Conservation (phyloP, 1,140 invertebrate genomes). For the Telenomus remus region DNA sequence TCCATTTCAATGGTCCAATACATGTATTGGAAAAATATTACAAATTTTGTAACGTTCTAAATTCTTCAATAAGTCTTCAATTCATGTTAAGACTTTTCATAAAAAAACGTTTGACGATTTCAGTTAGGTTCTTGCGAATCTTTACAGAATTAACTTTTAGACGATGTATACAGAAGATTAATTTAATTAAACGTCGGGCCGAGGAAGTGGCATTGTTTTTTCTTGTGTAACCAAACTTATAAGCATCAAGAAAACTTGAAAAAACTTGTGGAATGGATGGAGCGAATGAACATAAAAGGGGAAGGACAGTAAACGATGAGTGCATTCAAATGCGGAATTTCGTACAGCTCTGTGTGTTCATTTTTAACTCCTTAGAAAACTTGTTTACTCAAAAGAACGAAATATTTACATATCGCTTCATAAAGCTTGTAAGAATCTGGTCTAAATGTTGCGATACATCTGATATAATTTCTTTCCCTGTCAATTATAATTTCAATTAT, state of each 20-base stretch:
- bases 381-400: background rate
- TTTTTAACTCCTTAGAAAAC: conserved; percentile 21
- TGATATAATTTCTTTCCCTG: too few relatives aligned
- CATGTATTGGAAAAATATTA: too few relatives aligned
- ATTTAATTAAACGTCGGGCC: conserved; percentile 39
- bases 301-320: conserved; percentile 32
- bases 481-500: too few relatives aligned
- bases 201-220: conserved; percentile 40
- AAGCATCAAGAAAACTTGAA: conserved; percentile 43
- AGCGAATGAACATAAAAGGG: conserved; percentile 27
- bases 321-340: conserved; percentile 43
- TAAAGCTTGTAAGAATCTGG: too few relatives aligned
- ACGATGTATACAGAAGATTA: conserved; percentile 21
- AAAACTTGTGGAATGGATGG: conserved; percentile 1
- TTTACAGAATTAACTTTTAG: too few relatives aligned
- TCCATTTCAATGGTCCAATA: too few relatives aligned
- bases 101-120: too few relatives aligned
- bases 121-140: too few relatives aligned
- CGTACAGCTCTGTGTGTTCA: conserved; percentile 18
- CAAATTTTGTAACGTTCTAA: too few relatives aligned
- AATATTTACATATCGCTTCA: background rate
- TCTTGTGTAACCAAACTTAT: conserved; percentile 29
- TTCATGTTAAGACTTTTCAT: too few relatives aligned
- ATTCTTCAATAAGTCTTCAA: too few relatives aligned
- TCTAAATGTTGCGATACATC: too few relatives aligned